These are phyloP conservation scores for Chaetogeoica ovagalla DNA, from an alignment of 2,888 invertebrate species.

Conservation along the genomic window DNA sequence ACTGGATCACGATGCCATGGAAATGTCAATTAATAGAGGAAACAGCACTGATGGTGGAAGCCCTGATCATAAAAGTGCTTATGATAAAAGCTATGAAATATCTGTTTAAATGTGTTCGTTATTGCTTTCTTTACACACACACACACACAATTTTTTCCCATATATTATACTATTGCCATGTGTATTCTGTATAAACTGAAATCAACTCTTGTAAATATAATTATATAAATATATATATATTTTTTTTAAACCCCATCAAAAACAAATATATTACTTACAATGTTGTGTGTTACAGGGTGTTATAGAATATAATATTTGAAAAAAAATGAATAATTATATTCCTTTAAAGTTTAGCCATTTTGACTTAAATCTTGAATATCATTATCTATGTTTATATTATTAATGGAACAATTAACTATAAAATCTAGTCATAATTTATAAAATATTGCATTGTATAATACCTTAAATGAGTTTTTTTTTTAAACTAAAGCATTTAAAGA, in stretches of 20 bases:
- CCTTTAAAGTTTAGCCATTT: slow-evolving; percentile 23
- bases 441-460: slow-evolving; percentile 29
- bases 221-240: slow-evolving; percentile 6
- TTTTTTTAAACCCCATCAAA: slow-evolving; percentile 30
- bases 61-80: slow-evolving; percentile 85
- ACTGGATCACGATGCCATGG: slow-evolving; percentile 61
- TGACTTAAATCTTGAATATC: neutral
- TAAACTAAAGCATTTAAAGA: neutral
- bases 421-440: slow-evolving; percentile 45
- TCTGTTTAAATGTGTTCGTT: slow-evolving; percentile 72
- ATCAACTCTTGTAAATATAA: slow-evolving; percentile 48
- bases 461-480: neutral
- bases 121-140: slow-evolving; percentile 28
- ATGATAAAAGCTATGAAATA: slow-evolving; percentile 94
- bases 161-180: slow-evolving; percentile 30
- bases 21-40: slow-evolving; percentile 74
- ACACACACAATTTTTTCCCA: neutral
- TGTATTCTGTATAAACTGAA: slow-evolving; percentile 38
- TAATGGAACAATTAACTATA: slow-evolving; percentile 23
- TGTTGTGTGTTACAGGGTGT: slow-evolving; percentile 52
- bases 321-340: slow-evolving; percentile 26
- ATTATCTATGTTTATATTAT: slow-evolving; percentile 21
- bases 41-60: slow-evolving; percentile 65
- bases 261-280: slow-evolving; percentile 28
- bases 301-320: slow-evolving; percentile 27